phyloP scores from a whole-genome alignment of 2,797 vertebrate genomes.

The Schizothorax lantsangensis region DNA sequence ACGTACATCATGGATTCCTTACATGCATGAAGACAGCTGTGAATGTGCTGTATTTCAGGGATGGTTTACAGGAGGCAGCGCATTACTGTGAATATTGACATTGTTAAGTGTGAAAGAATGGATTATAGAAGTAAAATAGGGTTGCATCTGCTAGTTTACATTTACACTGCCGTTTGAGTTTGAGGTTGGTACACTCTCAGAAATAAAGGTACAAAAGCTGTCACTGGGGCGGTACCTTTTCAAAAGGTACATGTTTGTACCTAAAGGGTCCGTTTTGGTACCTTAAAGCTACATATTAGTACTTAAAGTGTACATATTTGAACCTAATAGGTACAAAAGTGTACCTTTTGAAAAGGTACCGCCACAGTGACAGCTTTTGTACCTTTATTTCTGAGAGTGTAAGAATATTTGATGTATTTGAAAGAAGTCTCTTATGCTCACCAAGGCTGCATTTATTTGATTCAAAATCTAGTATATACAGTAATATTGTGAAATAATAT shows the following conservation, averaged over 20 bases:
- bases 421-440: neutral
- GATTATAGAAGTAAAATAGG: neutral
- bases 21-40: neutral
- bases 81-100: neutral
- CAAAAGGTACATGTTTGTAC: too few species aligned
- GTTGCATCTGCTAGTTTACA: neutral
- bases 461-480: too few species aligned
- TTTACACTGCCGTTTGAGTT: neutral
- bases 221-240: too few species aligned
- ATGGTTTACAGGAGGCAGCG: neutral
- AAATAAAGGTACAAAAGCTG: too few species aligned
- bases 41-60: neutral
- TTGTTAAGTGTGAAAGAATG: neutral
- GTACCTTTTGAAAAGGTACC: too few species aligned
- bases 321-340: too few species aligned
- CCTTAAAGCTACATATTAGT: too few species aligned
- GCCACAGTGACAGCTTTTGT: too few species aligned
- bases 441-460: neutral
- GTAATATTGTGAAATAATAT: too few species aligned
- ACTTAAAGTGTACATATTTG: too few species aligned
- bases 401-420: neutral
- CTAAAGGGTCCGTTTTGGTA: too few species aligned
- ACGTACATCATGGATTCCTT: slow-evolving; percentile 15
- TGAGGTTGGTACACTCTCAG: neutral
- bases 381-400: too few species aligned